phyloP scores from a whole-genome alignment of 1,140 invertebrate species.

The Choristoneura fumiferana region DNA sequence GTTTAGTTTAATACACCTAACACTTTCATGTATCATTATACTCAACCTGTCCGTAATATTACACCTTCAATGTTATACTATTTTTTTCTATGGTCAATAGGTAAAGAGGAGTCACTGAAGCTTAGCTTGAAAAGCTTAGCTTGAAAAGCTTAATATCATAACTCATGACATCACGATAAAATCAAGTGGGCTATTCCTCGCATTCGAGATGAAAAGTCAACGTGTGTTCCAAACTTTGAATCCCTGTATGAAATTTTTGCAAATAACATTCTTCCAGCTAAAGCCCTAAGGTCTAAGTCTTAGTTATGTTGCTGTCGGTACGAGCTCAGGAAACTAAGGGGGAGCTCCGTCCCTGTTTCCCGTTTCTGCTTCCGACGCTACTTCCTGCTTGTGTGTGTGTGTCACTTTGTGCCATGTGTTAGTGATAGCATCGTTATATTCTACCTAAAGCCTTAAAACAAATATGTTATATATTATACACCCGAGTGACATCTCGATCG shows the following conservation, averaged over 20 bases:
- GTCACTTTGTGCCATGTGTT: background rate
- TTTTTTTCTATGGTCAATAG: background rate
- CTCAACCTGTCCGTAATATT: no score
- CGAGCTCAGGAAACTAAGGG: background rate
- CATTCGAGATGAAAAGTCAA: background rate
- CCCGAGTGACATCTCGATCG: no score
- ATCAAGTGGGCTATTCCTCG: background rate
- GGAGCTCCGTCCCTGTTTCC: slow-evolving; percentile 5
- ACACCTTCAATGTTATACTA: no score
- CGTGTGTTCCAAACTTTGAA: slow-evolving; percentile 2
- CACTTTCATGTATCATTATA: no score
- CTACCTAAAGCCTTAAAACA: no score
- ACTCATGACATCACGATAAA: background rate
- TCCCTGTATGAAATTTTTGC: background rate
- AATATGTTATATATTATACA: no score
- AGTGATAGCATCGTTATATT: slow-evolving; percentile 2
- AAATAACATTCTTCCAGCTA: background rate
- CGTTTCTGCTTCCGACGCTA: slow-evolving; percentile 10
- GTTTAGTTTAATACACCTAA: no score
- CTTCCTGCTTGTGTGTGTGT: slow-evolving; percentile 9
- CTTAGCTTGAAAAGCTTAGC: no score
- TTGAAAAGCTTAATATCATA: no score
- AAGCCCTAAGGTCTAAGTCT: background rate
- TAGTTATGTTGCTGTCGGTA: background rate
- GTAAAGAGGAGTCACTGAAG: no score